A percentile compares a stretch with the other conserved stretches of the same genome.
These are phyloP conservation scores for Melanotaenia duboulayi DNA, from an alignment of 2,113 vertebrate genomes.

Conservation along the genomic window DNA sequence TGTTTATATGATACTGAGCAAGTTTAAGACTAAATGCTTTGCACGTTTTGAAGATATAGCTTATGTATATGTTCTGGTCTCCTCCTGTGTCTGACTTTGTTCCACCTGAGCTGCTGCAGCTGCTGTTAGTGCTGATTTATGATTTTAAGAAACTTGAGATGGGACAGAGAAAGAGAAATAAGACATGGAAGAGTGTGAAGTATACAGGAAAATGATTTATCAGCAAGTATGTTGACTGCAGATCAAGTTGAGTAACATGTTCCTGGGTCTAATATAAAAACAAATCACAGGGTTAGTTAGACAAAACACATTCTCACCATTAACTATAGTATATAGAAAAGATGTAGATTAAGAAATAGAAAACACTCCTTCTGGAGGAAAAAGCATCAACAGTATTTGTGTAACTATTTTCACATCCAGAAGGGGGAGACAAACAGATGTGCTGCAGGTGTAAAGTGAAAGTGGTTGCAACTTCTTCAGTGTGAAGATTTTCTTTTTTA, in stretches of 20 bases:
- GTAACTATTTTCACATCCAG: background rate
- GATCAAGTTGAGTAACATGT: background rate
- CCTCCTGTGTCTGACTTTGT: slow-evolving; percentile 55
- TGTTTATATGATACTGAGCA: background rate
- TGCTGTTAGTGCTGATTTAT: slow-evolving; percentile 63
- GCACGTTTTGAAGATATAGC: slow-evolving; percentile 3
- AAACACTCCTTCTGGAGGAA: too few species aligned
- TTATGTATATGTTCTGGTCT: slow-evolving; percentile 32
- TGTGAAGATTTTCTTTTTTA: background rate
- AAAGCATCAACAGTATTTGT: background rate
- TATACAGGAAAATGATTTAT: slow-evolving; percentile 20
- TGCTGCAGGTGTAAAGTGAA: background rate
- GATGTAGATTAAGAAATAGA: too few species aligned
- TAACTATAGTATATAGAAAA: too few species aligned
- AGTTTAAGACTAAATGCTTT: slow-evolving; percentile 14
- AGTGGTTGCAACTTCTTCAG: too few species aligned
- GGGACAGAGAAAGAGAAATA: slow-evolving; percentile 8
- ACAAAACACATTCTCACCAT: background rate
- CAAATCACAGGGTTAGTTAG: too few species aligned
- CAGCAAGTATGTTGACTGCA: background rate
- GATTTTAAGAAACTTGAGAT: slow-evolving; percentile 58
- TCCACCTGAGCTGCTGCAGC: slow-evolving; percentile 53
- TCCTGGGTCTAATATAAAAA: background rate
- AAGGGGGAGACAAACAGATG: background rate
- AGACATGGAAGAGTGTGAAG: background rate